Evolutionary conservation across 2,888 invertebrate species (phyloP).

Genomic region (Melolontha melolontha): DNA sequence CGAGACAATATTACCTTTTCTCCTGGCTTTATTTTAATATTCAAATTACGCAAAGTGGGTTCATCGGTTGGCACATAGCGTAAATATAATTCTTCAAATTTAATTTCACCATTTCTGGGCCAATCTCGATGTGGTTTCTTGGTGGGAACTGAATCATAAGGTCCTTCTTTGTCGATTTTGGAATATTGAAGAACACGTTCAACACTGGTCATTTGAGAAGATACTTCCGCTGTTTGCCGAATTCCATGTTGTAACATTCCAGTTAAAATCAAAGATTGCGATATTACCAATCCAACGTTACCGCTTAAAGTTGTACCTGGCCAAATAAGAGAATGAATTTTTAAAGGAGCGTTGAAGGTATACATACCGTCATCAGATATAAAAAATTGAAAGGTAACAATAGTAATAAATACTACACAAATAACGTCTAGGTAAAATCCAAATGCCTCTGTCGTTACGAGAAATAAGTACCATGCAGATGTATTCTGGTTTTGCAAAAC

Average conservation of each 20-base stretch:
- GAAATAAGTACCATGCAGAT: conserved; percentile 71
- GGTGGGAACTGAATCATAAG: conserved; percentile 70
- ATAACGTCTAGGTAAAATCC: conserved; percentile 75
- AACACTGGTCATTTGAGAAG: conserved; percentile 84
- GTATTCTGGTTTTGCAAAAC: conserved; percentile 77
- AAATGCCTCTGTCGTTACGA: conserved; percentile 73
- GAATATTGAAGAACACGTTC: conserved; percentile 86
- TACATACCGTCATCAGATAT: conserved; percentile 70
- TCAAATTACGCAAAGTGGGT: conserved; percentile 77
- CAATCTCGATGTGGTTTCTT: conserved; percentile 70
- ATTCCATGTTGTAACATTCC: conserved; percentile 87
- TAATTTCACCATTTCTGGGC: conserved; percentile 73
- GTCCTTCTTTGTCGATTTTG: conserved; percentile 77
- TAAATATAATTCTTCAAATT: conserved; percentile 73
- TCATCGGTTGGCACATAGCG: conserved; percentile 69
- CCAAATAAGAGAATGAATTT: conserved; percentile 37
- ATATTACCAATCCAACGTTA: conserved; percentile 78
- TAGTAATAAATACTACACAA: conserved; percentile 72
- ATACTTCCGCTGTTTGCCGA: conserved; percentile 81
- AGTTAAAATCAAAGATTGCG: conserved; percentile 79
- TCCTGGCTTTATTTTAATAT: conserved; percentile 72
- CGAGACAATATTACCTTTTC: conserved; percentile 73
- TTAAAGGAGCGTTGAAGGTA: neutral
- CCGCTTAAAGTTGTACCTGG: conserved; percentile 72
- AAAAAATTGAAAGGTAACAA: conserved; percentile 75